Base-by-base conservation (phyloP, 2,888 invertebrate genomes). In the Lasius platythorax region DNA sequence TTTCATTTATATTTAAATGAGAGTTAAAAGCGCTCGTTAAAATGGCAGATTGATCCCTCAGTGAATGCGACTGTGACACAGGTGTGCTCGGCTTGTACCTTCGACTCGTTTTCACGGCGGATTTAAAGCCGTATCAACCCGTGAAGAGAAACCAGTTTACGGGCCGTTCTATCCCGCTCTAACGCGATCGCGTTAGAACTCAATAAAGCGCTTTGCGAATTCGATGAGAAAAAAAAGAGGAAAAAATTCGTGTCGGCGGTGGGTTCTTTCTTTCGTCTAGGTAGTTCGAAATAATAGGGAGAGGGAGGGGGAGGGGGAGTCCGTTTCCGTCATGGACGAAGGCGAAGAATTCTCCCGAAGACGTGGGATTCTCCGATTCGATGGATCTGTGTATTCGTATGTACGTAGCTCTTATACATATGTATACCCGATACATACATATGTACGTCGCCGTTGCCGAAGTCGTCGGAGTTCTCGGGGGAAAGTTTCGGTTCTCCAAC, bases 391-490 rank as follows among this genome's bases (percentile, higher is more conserved):
- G n/a, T 18, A 33, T 30, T 33, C 83, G 28, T 23, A 23, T 68
- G 53, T 46, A 46, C 61, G 50, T 53, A 37, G 28, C 28, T n/a
- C 23, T 6, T 63, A 83, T 81, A 79, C 83, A 79, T 83, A 83
- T 83, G 83, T 83, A 79, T 81, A 63, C 11, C 30, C 68, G 53
- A 83, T 83, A 83, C 83, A 83, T 83, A 83, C 83, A 83, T 83
- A 83, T 83, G 70, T 83, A 83, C 79, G 84, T 75, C 37, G 74
- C 37, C 61, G 28, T 46, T 61, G 68, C 28, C 64, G 53, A 82
- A 56, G 63, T 37, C 61, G 64, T 50, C 72, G 70, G 46, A 78
- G 67, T 75, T 87, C n/a, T 67, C 63, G n/a, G 28, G 68, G 23
- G 67, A 76, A 87, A 88, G 87, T 88, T 88, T 84, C 61, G n/a